Base-by-base conservation (phyloP, 2,888 invertebrate species). In the Sphecodes monilicornis region DNA sequence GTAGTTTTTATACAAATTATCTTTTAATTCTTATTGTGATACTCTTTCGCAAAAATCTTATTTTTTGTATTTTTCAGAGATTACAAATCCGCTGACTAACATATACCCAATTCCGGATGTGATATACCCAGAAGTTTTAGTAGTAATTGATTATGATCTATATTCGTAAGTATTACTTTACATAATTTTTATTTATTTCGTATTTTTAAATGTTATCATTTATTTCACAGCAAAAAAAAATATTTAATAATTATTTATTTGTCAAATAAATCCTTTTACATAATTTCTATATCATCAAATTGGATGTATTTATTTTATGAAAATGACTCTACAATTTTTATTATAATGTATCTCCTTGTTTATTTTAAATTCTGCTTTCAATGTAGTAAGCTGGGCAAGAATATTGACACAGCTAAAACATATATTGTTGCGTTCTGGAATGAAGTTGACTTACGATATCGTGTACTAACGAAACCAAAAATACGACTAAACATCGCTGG, bases 381-480 rank as follows among this genome's bases (percentile, higher is more conserved):
- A 70, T 82, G 16, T 69, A 93, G 93, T 66, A 78, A 85, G 76
- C 76, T 92, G 3, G 88, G 90, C 3, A 78, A 71, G 66, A 78
- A 89, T 76, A n/a, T 91, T 1, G 82, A 89, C 32, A 89, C 88
- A 70, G 84, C 91, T 1, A 86, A 88, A 43, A 84, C 86, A 70
- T 94, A 94, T 76, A 75, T 93, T 29, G 43, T 93, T 13, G 89
- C 93, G 1, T 93, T 92, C 71, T 94, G 93, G 93, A 92, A 93
- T 76, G 94, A 91, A 13, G 92, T 94, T 2, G 94, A 94, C 80
- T 91, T 94, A 70, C 90, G 93, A 72, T 94, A 92, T 46, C 89
- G 94, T 72, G 79, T 85, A 46, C 85, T 94, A 18, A 77, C 72
- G 6, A 84, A 90, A 39, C 94, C 94, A 1, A 86, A 79, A 73